Conservation (phyloP, 2,797 vertebrate genomes). For the Potorous gilbertii region DNA sequence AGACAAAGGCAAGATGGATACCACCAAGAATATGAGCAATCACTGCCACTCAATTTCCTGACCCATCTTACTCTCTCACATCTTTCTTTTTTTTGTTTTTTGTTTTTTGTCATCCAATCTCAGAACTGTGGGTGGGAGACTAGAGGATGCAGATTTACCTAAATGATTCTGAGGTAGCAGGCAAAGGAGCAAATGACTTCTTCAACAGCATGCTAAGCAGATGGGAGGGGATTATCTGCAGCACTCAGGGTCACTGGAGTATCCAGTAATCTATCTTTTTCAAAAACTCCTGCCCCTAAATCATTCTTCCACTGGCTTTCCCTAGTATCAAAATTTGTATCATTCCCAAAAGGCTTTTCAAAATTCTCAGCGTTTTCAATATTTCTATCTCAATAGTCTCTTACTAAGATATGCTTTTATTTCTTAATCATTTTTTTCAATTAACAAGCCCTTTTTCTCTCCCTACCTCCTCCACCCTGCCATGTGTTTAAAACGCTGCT, state of each 20-base stretch:
- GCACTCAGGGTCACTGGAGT: background rate
- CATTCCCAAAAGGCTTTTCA: background rate
- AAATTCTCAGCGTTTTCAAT: conserved; percentile 6
- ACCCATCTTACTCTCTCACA: fast-evolving
- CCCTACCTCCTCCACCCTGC: background rate
- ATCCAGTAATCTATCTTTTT: fast-evolving
- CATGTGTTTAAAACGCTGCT: background rate
- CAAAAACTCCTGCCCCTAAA: background rate
- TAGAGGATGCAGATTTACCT: background rate
- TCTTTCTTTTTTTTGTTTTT: too few relatives aligned
- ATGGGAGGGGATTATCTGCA: background rate
- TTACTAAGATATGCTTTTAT: background rate
- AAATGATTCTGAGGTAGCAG: background rate
- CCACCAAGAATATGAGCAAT: background rate
- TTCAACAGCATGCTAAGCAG: background rate
- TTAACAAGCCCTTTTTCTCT: background rate
- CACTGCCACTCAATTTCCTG: fast-evolving
- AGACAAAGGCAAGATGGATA: background rate
- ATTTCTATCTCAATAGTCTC: background rate
- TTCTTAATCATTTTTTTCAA: background rate
- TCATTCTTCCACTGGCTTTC: background rate
- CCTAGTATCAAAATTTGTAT: background rate
- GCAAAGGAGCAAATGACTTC: background rate
- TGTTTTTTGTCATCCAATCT: background rate
- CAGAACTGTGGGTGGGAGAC: background rate